Base-by-base conservation (phyloP, 1,140 invertebrate species). In the Zaprionus tsacasi region DNA sequence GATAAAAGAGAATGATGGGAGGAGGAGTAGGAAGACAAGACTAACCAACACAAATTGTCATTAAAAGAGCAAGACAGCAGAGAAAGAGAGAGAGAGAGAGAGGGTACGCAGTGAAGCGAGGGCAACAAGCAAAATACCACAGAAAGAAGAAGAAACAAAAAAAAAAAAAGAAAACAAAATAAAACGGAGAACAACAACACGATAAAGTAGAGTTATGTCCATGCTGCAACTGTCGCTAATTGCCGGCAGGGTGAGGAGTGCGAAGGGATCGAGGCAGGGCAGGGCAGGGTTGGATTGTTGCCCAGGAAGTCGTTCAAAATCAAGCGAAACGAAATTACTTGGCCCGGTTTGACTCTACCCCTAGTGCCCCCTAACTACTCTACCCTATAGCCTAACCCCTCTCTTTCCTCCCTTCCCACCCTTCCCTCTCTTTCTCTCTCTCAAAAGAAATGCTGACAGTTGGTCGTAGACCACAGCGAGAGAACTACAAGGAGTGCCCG, bases 201-300 rank as follows among this genome's bases (percentile, higher is more conserved):
- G 48, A 21, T 21, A 21, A 33, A 52, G 40, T 45, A 48, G 58
- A 80, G 70, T 78, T 75, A 78, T 80, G 76, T 78, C 78, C 76
- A 79, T 75, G 71, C 82, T 87, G 83, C 83, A 88, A 87, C 83
- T 87, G 83, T 87, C 83, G 83, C 83, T 87, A 87, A 87, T 87
- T 87, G 83, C 68, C 63, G 76, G 6, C 27, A 21, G 27, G 82
- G 70, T 74, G 73, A 77, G 75, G 70, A 75, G 74, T 54, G 64
- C 36, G 56, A 54, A 59, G 60, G 69, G 40, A 43, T 43, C 40
- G n/a, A 30, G 67, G 54, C 54, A 25, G 64, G 36, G 13, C 21
- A 21, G 21, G 21, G 21, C 21, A 21, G 60, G 59, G 79, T 40
- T 76, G 72, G 45, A 50, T 69, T 70, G 79, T 70, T 75, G 77